Evolutionary conservation across 2,797 vertebrate genomes (phyloP).

Genomic region (Sparidentex hasta): DNA sequence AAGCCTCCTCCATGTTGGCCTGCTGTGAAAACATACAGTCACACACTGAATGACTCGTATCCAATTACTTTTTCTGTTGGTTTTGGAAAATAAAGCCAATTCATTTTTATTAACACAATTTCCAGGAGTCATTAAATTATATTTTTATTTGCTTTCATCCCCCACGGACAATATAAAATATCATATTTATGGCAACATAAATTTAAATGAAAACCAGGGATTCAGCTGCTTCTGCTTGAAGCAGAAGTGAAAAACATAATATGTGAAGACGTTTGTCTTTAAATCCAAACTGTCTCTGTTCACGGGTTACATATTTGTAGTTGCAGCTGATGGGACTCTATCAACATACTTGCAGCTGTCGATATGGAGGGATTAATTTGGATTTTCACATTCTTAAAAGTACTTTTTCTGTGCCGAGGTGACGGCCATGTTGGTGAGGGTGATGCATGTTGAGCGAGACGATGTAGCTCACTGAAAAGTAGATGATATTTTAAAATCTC

Average conservation of each 20-base stretch:
- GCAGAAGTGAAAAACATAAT: slow-evolving; percentile 6
- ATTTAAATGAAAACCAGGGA: slow-evolving; percentile 16
- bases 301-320: slow-evolving; percentile 2
- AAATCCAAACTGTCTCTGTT: slow-evolving; percentile 9
- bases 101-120: slow-evolving; percentile 22
- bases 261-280: slow-evolving; percentile 5
- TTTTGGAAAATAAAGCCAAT: slow-evolving; percentile 25
- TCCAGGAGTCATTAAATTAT: slow-evolving; percentile 36
- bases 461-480: no score
- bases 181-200: background rate
- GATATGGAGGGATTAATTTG: no score
- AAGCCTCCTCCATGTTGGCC: slow-evolving; percentile 5
- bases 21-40: slow-evolving; percentile 36
- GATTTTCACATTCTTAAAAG: no score
- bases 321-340: no score
- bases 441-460: no score
- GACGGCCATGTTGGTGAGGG: no score
- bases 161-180: slow-evolving; percentile 11
- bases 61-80: slow-evolving; percentile 26
- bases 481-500: no score
- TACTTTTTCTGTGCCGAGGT: no score
- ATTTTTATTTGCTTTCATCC: slow-evolving; percentile 35
- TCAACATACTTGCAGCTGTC: no score
- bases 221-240: background rate
- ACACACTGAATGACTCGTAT: slow-evolving; percentile 1